A percentile compares a stretch with the other conserved stretches of the same genome.
Evolutionary conservation across 2,888 invertebrate species (phyloP).

Genomic region (Calameuta filiformis): DNA sequence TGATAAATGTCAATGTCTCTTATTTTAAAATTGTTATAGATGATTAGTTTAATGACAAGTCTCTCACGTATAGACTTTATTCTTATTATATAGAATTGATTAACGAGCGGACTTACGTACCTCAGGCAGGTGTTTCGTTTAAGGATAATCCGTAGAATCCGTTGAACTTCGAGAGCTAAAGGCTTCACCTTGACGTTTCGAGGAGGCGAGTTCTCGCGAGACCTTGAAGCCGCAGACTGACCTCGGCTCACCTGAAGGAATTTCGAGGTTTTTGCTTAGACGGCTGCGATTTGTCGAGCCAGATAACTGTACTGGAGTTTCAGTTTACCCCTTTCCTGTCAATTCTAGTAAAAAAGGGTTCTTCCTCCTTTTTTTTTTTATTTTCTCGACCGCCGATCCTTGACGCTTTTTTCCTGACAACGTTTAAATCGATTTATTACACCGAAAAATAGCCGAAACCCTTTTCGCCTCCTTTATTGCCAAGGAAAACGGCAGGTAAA

Average conservation of each 20-base stretch:
- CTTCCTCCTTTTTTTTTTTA: not conserved
- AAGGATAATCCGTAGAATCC: conserved; percentile 1
- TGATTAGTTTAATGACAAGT: no score
- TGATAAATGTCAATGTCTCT: no score
- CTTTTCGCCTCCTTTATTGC: conserved; percentile 45
- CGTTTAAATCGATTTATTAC: conserved; percentile 46
- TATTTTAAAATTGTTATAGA: no score
- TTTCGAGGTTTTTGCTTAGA: conserved; percentile 47
- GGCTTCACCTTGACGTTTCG: conserved; percentile 33
- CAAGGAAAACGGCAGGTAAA: conserved; percentile 45
- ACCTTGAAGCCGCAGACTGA: conserved; percentile 57
- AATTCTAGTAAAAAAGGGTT: conserved; percentile 10
- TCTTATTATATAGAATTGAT: not conserved
- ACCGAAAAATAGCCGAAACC: conserved; percentile 31
- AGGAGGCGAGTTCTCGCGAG: conserved; percentile 39
- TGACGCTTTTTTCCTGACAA: conserved; percentile 26
- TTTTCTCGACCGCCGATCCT: not conserved
- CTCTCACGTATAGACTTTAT: no score
- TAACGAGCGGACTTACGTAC: conserved; percentile 27
- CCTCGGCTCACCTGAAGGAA: conserved; percentile 48
- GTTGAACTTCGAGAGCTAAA: conserved; percentile 24
- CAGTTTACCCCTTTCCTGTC: conserved; percentile 48
- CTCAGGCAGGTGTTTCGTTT: conserved; percentile 25
- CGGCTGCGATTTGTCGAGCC: conserved; percentile 43
- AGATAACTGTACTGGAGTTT: conserved; percentile 46